phyloP scores from a whole-genome alignment of 2,797 vertebrate species.

The Knipowitschia caucasica region DNA sequence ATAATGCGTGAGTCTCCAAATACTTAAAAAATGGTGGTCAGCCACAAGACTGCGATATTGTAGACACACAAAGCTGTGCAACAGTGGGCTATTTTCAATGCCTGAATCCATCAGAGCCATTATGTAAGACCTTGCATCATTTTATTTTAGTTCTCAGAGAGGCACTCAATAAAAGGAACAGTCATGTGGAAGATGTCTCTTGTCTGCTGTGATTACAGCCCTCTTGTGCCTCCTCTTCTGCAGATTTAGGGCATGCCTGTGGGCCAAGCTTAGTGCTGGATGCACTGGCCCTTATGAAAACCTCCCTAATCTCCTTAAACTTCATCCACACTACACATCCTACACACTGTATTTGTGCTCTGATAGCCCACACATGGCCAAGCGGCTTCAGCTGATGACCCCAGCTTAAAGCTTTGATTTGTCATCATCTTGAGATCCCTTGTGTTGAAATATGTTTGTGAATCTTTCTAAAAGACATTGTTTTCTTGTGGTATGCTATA shows the following conservation, averaged over 20 bases:
- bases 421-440: neutral
- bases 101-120: slow-evolving; percentile 26
- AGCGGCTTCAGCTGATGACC: slow-evolving; percentile 8
- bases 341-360: slow-evolving; percentile 37
- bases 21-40: neutral
- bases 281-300: slow-evolving; percentile 48
- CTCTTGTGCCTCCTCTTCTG: slow-evolving; percentile 44
- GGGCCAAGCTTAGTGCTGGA: slow-evolving; percentile 53
- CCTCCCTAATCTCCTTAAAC: slow-evolving; percentile 61
- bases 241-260: slow-evolving; percentile 47
- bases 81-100: slow-evolving; percentile 19
- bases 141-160: slow-evolving; percentile 30
- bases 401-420: slow-evolving; percentile 13
- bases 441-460: no score
- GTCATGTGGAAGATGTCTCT: slow-evolving; percentile 38
- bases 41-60: neutral
- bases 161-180: slow-evolving; percentile 39
- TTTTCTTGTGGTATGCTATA: no score
- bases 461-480: no score
- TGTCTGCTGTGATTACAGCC: slow-evolving; percentile 49
- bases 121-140: slow-evolving; percentile 42
- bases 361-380: slow-evolving; percentile 11
- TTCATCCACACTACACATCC: slow-evolving; percentile 35
- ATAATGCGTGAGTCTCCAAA: neutral
- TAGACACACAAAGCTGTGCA: neutral